These are phyloP conservation scores for Melanostigma gelatinosum DNA, from an alignment of 2,113 vertebrate species.

Conservation along the genomic window DNA sequence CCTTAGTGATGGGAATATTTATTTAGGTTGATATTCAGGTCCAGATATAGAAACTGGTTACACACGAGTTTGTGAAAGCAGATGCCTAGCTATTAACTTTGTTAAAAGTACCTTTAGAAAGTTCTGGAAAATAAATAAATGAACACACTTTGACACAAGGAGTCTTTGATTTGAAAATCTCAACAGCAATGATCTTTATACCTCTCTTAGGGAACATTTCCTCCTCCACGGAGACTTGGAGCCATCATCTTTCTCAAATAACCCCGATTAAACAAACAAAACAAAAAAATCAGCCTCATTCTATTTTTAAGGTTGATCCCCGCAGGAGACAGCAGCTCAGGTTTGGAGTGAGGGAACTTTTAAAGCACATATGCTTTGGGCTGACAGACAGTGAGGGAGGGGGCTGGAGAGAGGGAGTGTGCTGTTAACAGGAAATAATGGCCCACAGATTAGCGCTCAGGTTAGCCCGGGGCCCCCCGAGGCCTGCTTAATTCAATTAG, in stretches of 20 bases:
- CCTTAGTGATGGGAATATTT: neutral
- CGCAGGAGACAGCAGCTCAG: slow-evolving; percentile 64
- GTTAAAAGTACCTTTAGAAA: slow-evolving; percentile 26
- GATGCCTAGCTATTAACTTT: neutral
- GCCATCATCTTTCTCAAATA: slow-evolving; percentile 68
- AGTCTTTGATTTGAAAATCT: slow-evolving; percentile 5
- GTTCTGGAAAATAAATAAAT: slow-evolving; percentile 4
- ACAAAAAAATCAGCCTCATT: slow-evolving; percentile 53
- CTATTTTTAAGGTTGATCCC: slow-evolving; percentile 72
- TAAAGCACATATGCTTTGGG: slow-evolving; percentile 76
- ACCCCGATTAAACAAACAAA: slow-evolving; percentile 63
- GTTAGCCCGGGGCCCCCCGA: slow-evolving; percentile 81
- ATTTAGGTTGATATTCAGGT: slow-evolving; percentile 17
- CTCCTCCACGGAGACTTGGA: slow-evolving; percentile 49
- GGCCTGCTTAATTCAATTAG: slow-evolving; percentile 86
- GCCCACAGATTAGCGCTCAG: slow-evolving; percentile 84
- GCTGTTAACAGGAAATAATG: slow-evolving; percentile 84
- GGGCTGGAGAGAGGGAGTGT: slow-evolving; percentile 55
- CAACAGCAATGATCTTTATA: no score
- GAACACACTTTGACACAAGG: slow-evolving; percentile 10
- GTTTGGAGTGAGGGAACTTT: slow-evolving; percentile 75
- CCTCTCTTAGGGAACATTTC: slow-evolving; percentile 44
- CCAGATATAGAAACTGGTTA: neutral
- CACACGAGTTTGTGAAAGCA: neutral
- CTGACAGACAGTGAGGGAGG: slow-evolving; percentile 65